These are phyloP conservation scores for Triops longicaudatus DNA, from an alignment of 1,140 invertebrate species.

Conservation along the genomic window DNA sequence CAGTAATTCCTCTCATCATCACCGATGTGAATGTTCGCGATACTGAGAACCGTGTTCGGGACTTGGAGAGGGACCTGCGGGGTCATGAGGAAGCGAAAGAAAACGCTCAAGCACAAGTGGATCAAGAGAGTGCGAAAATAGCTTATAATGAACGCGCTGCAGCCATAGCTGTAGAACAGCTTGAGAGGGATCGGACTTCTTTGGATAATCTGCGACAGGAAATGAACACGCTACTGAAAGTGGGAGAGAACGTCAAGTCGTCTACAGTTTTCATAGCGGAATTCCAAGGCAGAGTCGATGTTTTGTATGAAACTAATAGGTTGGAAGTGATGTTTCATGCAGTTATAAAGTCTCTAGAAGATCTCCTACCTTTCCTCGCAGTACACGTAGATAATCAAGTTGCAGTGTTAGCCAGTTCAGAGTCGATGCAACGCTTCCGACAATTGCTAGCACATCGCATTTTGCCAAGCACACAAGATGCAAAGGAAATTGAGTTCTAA, in stretches of 20 bases:
- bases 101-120: neutral
- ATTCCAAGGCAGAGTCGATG: neutral
- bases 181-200: neutral
- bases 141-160: neutral
- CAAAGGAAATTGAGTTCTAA: neutral
- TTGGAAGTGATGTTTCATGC: neutral
- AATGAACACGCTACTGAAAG: neutral
- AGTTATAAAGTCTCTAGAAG: neutral
- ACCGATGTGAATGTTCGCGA: neutral
- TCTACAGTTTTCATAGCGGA: neutral
- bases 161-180: neutral
- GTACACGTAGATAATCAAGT: neutral
- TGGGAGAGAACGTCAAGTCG: neutral
- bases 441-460: neutral
- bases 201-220: neutral
- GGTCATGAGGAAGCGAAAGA: neutral
- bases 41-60: neutral
- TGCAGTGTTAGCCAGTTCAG: neutral
- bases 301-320: neutral
- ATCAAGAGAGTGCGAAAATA: neutral
- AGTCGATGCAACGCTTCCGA: neutral
- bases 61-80: neutral
- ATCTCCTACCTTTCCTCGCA: neutral
- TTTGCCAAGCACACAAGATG: neutral
- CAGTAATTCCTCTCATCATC: neutral